Evolutionary conservation across 2,797 vertebrate genomes (phyloP), one percentile per base, ranked within the genome.

Genomic region (Pseudotriccus pelzelni): DNA sequence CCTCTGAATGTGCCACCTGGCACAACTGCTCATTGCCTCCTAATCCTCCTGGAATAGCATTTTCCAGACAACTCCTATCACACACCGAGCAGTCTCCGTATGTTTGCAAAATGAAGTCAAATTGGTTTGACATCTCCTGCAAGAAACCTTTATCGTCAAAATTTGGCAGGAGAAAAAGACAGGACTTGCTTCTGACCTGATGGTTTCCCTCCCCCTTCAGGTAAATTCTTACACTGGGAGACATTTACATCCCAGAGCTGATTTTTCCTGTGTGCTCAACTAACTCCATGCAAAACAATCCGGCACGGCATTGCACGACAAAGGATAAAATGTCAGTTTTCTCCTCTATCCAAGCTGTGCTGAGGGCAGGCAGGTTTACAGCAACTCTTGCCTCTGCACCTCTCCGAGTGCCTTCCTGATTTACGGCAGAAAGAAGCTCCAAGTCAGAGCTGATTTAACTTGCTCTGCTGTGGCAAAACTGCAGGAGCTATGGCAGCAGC

Each of bases 21-120:
- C 63, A 79, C 0, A 1, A 49, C n/a, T 58, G 58, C 74, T 87
- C 25, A 2, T 3, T 21, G 67, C 59, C 68, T 90, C 44, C 91
- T 67, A 44, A 58, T 80, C 78, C 55, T 84, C 67, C 81, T 70
- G 81, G 81, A 92, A 89, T 0, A 70, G 70, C 47, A 30, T 87
- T 76, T 92, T 69, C 74, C 89, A 87, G 77, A 58, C 75, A 89
- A 10, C 60, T 56, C 56, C 82, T 43, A 52, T 56, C 84, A 52
- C 20, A 59, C 39, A 44, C 63, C 0, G 10, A 89, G 62, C 89
- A 72, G 77, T 78, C 56, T 68, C 84, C 5, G 0, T 58, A 49
- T 55, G 88, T 64, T 89, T 74, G 68, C 64, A 83, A 83, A 89
- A 91, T 60, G 27, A 93, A 92, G 52, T 83, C n/a, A 77, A 67